Percentiles rank a stretch among this genome's conserved stretches.
Evolutionary conservation across 2,113 vertebrate genomes (phyloP).

Genomic region (Rafetus swinhoei): DNA sequence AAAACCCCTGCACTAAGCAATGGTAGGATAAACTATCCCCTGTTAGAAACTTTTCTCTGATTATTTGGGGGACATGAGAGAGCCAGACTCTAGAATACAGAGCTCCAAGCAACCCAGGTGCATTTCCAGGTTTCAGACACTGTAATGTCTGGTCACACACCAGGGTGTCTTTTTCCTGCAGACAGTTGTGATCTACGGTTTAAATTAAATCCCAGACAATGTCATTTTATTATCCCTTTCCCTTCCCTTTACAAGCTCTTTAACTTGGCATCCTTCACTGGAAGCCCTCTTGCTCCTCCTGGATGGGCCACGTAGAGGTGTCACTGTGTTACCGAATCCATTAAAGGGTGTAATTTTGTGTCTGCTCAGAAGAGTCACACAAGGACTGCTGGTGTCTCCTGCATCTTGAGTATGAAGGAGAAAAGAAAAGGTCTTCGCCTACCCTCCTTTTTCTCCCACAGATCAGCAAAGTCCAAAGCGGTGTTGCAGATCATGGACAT

Average conservation of each 20-base stretch:
- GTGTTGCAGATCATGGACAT: background rate
- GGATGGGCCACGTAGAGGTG: background rate
- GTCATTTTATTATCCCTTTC: background rate
- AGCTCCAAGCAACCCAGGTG: background rate
- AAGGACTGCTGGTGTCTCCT: background rate
- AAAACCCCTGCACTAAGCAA: background rate
- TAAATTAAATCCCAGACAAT: constrained; percentile 35
- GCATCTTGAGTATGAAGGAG: background rate
- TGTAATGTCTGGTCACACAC: background rate
- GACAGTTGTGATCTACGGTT: constrained; percentile 26
- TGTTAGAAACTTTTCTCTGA: background rate
- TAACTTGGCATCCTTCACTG: background rate
- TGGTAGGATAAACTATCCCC: background rate
- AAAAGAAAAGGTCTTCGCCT: background rate
- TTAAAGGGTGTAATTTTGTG: background rate
- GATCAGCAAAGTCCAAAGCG: too few species aligned
- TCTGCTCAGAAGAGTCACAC: background rate
- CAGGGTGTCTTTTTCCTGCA: background rate
- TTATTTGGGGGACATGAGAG: background rate
- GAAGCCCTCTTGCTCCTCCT: background rate
- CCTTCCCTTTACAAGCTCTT: constrained; percentile 4
- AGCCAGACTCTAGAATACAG: background rate
- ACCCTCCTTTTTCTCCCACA: background rate
- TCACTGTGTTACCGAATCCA: background rate
- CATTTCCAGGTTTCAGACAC: background rate